Base-by-base conservation (phyloP, 1,140 invertebrate species). In the Diachasma alloeum region DNA sequence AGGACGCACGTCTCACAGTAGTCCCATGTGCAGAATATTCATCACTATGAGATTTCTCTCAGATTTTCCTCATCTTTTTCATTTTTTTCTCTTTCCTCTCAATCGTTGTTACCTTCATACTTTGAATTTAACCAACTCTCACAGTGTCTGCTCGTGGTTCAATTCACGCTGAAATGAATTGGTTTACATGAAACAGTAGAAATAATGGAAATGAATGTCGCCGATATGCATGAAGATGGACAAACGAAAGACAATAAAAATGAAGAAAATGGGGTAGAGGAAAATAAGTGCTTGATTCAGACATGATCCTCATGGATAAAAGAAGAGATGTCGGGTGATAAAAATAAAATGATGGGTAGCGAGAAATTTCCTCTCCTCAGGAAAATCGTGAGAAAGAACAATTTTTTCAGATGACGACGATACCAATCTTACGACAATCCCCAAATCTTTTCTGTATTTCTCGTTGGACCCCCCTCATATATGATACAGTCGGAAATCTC, bases 401-500 rank as follows among this genome's bases (percentile, higher is more conserved):
- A 67, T 56, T 80, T 76, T 72, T 66, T 37, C 44, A 17, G 46
- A 67, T 48, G 44, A 71, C 42, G 39, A 48, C 26, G 71, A 80
- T 78, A 36, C 67, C 79, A 76, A 80, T 80, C 74, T 80, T 48
- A 71, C 24, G 71, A 78, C 72, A 79, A 69, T 80, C 74, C 71
- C 59, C 70, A 26, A 66, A 78, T 53, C 48, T 53, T 53, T 9
- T 53, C 48, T 53, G 48, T 19, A 13, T 19, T 53, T 53, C n/a
- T 53, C n/a, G 0, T n/a, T 53, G 9, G 5, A 6, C 48, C 17
- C n/a, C 9, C n/a, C n/a, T 13, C 15, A n/a, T 5, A 53, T 15
- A 53, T 3, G 10, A 42, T 42, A 42, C 10, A 42, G 9, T 42
- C 1, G 39, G 39, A 42, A 42, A 42, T 42, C 39, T 42, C 39